phyloP scores from a whole-genome alignment of 2,888 invertebrate genomes.

The Drosophila neoperkinsi region DNA sequence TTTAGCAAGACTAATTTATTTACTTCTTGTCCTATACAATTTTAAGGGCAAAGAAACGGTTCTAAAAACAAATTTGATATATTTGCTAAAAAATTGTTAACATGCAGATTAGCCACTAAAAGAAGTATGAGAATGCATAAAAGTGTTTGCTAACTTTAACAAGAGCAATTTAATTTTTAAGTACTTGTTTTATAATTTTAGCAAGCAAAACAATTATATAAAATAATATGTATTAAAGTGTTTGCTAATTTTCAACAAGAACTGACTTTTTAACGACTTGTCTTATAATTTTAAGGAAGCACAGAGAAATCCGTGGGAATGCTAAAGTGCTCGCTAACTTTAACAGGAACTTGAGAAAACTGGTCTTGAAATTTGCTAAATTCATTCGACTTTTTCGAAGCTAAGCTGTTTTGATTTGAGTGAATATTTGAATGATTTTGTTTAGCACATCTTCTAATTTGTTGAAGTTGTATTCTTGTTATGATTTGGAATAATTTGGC shows the following conservation, averaged over 20 bases:
- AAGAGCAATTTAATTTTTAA: not conserved
- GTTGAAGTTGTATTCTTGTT: not conserved
- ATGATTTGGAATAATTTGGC: constrained; percentile 1
- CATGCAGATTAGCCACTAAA: not conserved
- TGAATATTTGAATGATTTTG: not conserved
- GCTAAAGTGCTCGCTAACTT: constrained; percentile 1
- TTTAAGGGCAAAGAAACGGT: not conserved
- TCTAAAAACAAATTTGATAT: not conserved
- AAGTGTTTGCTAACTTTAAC: not conserved
- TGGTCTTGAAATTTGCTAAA: not conserved
- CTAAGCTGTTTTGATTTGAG: not conserved
- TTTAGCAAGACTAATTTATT: not conserved
- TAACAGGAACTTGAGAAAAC: constrained; percentile 1
- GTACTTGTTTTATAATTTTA: not conserved
- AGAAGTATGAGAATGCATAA: not conserved
- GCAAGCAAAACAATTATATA: not conserved
- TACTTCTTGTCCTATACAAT: not conserved
- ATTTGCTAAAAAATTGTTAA: not conserved
- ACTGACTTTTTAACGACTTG: not conserved
- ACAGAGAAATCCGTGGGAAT: not conserved
- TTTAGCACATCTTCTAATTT: not conserved
- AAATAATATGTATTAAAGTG: not conserved
- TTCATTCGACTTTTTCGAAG: not conserved
- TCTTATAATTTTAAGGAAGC: not conserved
- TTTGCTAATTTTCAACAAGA: not conserved